phyloP scores from a whole-genome alignment of 1,140 invertebrate genomes.

The Coenobita brevimanus region DNA sequence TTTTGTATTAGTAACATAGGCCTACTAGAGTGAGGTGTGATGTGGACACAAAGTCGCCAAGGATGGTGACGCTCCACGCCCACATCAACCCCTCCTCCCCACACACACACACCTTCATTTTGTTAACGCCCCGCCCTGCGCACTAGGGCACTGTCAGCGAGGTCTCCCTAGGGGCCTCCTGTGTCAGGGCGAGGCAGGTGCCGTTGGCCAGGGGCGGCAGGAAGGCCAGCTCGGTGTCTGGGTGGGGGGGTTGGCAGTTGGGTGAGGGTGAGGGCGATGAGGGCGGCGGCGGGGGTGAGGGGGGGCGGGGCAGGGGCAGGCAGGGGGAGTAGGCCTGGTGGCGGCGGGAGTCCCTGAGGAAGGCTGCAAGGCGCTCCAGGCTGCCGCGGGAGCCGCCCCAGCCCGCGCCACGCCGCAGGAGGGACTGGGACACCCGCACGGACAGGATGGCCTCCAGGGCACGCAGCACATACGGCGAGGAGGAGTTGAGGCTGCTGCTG shows the following conservation, averaged over 20 bases:
- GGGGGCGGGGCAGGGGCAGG: not conserved
- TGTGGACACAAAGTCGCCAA: too few relatives aligned
- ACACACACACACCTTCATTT: too few relatives aligned
- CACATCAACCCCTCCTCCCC: too few relatives aligned
- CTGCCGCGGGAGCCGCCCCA: constrained; percentile 53
- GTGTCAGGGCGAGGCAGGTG: not conserved
- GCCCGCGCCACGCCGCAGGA: constrained; percentile 43
- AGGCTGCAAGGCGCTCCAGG: constrained; percentile 39
- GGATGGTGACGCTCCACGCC: not conserved
- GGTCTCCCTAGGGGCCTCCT: constrained; percentile 33
- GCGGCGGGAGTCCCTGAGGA: constrained; percentile 47
- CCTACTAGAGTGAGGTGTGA: too few relatives aligned
- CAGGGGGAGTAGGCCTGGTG: not conserved
- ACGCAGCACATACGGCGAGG: constrained; percentile 59
- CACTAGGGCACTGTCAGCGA: constrained; percentile 10
- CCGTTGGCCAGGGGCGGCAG: constrained; percentile 43
- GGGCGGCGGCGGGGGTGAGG: not conserved
- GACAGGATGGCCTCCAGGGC: constrained; percentile 68
- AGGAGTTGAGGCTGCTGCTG: constrained; percentile 50
- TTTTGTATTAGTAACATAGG: too few relatives aligned
- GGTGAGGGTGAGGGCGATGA: not conserved
- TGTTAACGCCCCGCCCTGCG: not conserved
- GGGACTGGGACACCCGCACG: constrained; percentile 56
- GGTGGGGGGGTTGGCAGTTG: not conserved
- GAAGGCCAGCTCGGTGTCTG: constrained; percentile 37